Base-by-base conservation (phyloP, 2,888 invertebrate species). In the Papilio protenor region DNA sequence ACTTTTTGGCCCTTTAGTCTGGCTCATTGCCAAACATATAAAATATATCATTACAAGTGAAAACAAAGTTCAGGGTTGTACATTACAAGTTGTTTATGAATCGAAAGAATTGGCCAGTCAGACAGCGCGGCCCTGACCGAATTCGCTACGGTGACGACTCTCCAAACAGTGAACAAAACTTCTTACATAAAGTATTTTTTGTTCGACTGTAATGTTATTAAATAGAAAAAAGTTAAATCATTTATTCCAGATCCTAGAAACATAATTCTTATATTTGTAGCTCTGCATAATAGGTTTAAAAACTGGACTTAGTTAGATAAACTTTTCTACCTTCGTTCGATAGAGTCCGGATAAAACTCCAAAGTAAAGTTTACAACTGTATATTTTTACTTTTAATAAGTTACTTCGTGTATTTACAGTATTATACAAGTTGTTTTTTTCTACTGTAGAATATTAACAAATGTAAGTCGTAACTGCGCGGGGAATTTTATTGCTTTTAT, bases 41-140 rank as follows among this genome's bases (percentile, higher is more conserved):
- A n/a, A n/a, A 69, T 69, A 45, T 49, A 70, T 12, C 47, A 75
- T 66, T 45, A 52, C 55, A 69, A 21, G 45, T 27, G 47, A 47
- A 71, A 47, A 64, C n/a, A 74, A 21, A 75, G 55, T 72, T 75
- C 64, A 75, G 14, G 64, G 75, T 78, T 77, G 69, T 64, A 16
- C 64, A 23, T 57, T 73, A 16, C 21, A 76, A 18, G 55, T 79
- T 76, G 73, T 79, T 73, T 61, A 79, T 73, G 59, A 79, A 76
- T 76, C 73, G 73, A 73, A 79, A 59, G 76, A 79, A 79, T 64
- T 73, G 47, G 72, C 73, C 49, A 57, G 33, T 61, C 16, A 59
- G 10, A 55, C 27, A 55, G 77, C 77, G 80, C 81, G 90, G 86
- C 92, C 92, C 88, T 93, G 93, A 90, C 93, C 85, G 81, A 86